These are phyloP conservation scores for Myiozetetes cayanensis DNA, from an alignment of 2,113 vertebrate species.

Conservation along the genomic window DNA sequence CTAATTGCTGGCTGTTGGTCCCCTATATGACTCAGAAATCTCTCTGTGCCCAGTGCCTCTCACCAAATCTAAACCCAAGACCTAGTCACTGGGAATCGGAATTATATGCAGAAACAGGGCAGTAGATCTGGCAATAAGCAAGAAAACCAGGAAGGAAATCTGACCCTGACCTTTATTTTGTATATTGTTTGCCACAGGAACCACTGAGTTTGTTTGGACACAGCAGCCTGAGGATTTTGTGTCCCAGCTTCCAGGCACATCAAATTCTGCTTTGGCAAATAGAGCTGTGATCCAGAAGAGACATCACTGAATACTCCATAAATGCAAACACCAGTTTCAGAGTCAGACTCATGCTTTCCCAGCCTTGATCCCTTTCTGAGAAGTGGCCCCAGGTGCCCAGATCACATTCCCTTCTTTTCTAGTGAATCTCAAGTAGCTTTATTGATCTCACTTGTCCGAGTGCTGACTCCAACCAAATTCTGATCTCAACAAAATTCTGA, in stretches of 20 bases:
- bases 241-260: background rate
- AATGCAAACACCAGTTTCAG: background rate
- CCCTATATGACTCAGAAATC: background rate
- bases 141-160: background rate
- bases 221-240: background rate
- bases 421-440: background rate
- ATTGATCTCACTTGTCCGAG: background rate
- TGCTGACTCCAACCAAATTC: background rate
- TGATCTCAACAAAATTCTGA: background rate
- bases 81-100: background rate
- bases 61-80: background rate
- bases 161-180: background rate
- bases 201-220: background rate
- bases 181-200: background rate
- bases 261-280: background rate
- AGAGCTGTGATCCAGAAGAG: background rate
- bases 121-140: background rate
- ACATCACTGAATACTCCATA: background rate
- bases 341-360: background rate
- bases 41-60: background rate
- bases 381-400: background rate
- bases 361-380: background rate
- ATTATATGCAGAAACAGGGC: background rate
- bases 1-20: slow-evolving; percentile 11
- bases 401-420: background rate